These are phyloP conservation scores for Drosophila aff. DNA, from an alignment of 1,140 invertebrate species.

Conservation along the genomic window DNA sequence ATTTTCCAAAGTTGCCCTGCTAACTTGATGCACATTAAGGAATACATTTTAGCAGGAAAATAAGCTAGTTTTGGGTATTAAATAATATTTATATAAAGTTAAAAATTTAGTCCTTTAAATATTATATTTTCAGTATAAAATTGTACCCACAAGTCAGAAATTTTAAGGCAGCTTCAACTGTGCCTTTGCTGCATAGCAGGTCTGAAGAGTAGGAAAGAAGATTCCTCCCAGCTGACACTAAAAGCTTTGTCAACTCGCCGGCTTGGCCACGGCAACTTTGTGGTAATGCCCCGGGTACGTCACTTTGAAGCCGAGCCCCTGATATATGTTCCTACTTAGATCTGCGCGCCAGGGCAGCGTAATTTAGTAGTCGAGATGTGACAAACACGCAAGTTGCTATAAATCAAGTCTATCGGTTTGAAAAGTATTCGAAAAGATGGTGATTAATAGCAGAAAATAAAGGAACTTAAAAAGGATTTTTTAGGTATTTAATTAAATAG, in stretches of 20 bases:
- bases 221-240: constrained; percentile 55
- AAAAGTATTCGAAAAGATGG: constrained; percentile 31
- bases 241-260: constrained; percentile 79
- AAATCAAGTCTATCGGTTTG: constrained; percentile 51
- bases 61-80: not conserved
- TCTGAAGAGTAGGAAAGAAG: not conserved
- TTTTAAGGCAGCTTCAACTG: not conserved
- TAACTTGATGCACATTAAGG: too few relatives aligned
- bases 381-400: constrained; percentile 52
- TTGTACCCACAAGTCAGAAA: not conserved
- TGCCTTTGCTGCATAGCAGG: not conserved
- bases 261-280: constrained; percentile 70
- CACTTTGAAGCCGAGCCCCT: constrained; percentile 45
- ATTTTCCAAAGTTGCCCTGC: too few relatives aligned
- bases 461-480: not conserved
- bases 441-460: constrained; percentile 42
- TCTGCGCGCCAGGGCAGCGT: constrained; percentile 45
- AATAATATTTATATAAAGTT: not conserved
- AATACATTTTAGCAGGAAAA: not conserved
- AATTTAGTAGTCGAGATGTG: constrained; percentile 68
- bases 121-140: not conserved
- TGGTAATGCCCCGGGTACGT: constrained; percentile 67
- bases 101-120: too few relatives aligned
- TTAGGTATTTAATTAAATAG: too few relatives aligned
- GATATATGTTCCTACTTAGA: constrained; percentile 78